Conservation (phyloP, 2,888 invertebrate genomes). For the Amblyteles armatorius region DNA sequence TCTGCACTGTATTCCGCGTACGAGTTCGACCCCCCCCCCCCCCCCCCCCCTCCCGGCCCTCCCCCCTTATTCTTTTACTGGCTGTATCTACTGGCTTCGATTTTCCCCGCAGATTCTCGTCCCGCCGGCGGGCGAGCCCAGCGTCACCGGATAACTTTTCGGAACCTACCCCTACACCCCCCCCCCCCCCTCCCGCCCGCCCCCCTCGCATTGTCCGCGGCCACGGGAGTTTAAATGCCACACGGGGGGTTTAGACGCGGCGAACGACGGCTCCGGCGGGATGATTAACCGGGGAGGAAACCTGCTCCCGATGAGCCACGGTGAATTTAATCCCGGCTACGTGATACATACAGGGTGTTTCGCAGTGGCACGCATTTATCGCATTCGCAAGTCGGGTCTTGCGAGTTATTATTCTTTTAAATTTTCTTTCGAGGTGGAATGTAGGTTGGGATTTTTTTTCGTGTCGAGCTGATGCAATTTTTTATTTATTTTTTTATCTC, state of each 20-base stretch:
- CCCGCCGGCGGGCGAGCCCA: slow-evolving; percentile 28
- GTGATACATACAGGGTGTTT: slow-evolving; percentile 34
- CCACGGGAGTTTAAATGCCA: slow-evolving; percentile 65
- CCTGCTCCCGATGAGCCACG: slow-evolving; percentile 34
- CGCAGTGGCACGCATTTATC: slow-evolving; percentile 2
- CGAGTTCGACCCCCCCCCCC: neutral
- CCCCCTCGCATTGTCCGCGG: slow-evolving; percentile 49
- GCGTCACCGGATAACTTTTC: slow-evolving; percentile 62
- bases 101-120: slow-evolving; percentile 17
- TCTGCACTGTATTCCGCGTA: neutral
- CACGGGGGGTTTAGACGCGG: slow-evolving; percentile 29
- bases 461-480: no score
- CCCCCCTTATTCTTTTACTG: slow-evolving; percentile 2
- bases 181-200: neutral
- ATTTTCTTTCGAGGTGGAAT: no score
- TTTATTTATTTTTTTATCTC: neutral
- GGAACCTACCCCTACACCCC: slow-evolving; percentile 15
- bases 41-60: neutral
- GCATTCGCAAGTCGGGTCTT: neutral
- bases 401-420: no score
- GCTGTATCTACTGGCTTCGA: slow-evolving; percentile 26
- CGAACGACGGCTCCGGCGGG: slow-evolving; percentile 12
- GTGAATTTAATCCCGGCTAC: slow-evolving; percentile 55
- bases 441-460: neutral
- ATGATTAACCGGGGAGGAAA: slow-evolving; percentile 50